These are phyloP conservation scores for Heteropelma amictum DNA, from an alignment of 2,888 invertebrate genomes.

Conservation along the genomic window DNA sequence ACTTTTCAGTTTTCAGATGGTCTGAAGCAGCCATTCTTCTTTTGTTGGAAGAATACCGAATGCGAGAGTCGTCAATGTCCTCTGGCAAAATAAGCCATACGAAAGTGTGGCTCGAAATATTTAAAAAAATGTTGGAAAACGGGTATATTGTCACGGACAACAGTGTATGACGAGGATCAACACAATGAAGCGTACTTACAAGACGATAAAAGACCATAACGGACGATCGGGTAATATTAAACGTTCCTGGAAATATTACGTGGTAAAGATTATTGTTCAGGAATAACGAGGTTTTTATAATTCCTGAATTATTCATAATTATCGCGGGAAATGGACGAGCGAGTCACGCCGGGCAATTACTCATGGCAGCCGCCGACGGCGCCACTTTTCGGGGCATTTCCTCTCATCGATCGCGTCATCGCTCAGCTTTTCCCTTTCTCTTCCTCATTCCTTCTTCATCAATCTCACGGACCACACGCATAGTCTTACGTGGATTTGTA, in stretches of 20 bases:
- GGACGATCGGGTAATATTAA: constrained; percentile 21
- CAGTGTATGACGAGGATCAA: constrained; percentile 25
- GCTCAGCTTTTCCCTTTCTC: too few species aligned
- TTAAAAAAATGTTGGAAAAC: background rate
- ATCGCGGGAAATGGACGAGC: too few species aligned
- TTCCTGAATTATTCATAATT: too few species aligned
- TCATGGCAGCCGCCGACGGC: too few species aligned
- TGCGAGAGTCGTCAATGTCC: constrained; percentile 1
- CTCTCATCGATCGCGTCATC: too few species aligned
- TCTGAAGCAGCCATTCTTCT: constrained; percentile 25
- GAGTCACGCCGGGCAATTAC: too few species aligned
- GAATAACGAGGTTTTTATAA: too few species aligned
- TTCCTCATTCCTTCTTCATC: too few species aligned
- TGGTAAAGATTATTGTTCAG: too few species aligned
- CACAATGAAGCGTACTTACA: constrained; percentile 37
- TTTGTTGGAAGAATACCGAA: constrained; percentile 27
- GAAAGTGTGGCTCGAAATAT: background rate
- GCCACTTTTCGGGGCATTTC: too few species aligned
- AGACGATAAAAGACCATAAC: constrained; percentile 36
- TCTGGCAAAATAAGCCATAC: constrained; percentile 36
- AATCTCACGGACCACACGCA: too few species aligned
- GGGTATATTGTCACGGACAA: constrained; percentile 12
- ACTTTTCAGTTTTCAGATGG: constrained; percentile 30
- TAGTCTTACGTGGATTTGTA: too few species aligned
- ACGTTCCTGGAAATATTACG: constrained; percentile 27